phyloP scores from a whole-genome alignment of 2,797 vertebrate species.

The Brotula barbata region DNA sequence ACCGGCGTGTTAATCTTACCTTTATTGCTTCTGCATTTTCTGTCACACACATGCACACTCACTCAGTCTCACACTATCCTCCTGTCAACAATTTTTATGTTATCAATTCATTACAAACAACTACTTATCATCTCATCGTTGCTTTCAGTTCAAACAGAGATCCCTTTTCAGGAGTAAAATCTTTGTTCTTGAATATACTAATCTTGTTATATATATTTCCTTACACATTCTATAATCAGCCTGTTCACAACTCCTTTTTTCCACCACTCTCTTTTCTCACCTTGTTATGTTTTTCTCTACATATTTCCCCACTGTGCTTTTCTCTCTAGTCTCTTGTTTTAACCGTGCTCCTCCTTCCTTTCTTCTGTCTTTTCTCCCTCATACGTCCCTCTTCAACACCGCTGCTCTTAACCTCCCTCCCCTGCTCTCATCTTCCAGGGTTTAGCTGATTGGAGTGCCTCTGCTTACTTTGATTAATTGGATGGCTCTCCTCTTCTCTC shows the following conservation, averaged over 20 bases:
- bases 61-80: no score
- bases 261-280: constrained; percentile 2
- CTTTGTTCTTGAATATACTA: neutral
- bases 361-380: constrained; percentile 17
- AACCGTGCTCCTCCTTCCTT: constrained; percentile 7
- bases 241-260: no score
- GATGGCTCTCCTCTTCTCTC: constrained; percentile 52
- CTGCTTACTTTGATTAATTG: constrained; percentile 70
- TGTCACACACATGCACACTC: no score
- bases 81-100: no score
- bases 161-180: no score
- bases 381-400: constrained; percentile 24
- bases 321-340: neutral
- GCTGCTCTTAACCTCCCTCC: constrained; percentile 36
- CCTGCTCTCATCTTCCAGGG: constrained; percentile 27
- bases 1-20: neutral
- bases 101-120: no score
- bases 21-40: no score
- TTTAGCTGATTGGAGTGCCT: constrained; percentile 68
- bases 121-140: no score
- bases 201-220: neutral
- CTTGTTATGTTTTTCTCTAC: neutral
- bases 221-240: no score
- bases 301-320: neutral
- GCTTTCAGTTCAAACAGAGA: no score